Base-by-base conservation (phyloP, 1,140 invertebrate genomes). In the Lethrus apterus region DNA sequence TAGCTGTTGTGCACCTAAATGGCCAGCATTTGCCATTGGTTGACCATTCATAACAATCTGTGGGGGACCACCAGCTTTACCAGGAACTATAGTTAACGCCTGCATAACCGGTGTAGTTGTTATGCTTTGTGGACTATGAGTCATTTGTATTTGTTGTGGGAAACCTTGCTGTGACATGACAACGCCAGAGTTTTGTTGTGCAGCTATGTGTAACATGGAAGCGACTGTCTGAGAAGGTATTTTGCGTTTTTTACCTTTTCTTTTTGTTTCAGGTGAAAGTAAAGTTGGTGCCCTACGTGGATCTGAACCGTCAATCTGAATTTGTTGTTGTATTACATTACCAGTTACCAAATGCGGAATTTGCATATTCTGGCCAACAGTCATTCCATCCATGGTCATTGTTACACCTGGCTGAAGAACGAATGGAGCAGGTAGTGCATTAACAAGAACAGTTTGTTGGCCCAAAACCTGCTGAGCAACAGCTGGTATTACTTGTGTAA, bases 371-470 rank as follows among this genome's bases (percentile, higher is more conserved):
- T 80, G 79, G 46, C 78, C 72, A n/a, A 82, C 76, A 9, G 52
- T 72, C 71, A 70, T 72, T 47, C 81, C 79, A 67, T 86, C 80
- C 4, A 81, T 71, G 3, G 78, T 71, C 68, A 83, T 77, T 33
- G 72, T 68, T 14, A 84, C 79, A 2, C 84, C 76, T 3, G 82
- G 83, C 65, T 86, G 86, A 34, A 91, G 77, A 5, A 88, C 76
- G 35, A 88, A 84, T 0, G 86, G 85, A 13, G 83, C 77, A 49
- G 83, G 83, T 49, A 91, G 71, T 0, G 86, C 81, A 57, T 91
- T 91, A 1, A 91, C 81, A 7, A 93, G 71, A 1, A 89, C 83
- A 0, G 84, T 83, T 11, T 83, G 84, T 59, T 88, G 86, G 1
- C 80, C 79, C 18, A 83, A 67, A 2, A 83, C 73, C 62, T 80